phyloP scores from a whole-genome alignment of 2,113 vertebrate genomes.

The Oreocharis arfaki region DNA sequence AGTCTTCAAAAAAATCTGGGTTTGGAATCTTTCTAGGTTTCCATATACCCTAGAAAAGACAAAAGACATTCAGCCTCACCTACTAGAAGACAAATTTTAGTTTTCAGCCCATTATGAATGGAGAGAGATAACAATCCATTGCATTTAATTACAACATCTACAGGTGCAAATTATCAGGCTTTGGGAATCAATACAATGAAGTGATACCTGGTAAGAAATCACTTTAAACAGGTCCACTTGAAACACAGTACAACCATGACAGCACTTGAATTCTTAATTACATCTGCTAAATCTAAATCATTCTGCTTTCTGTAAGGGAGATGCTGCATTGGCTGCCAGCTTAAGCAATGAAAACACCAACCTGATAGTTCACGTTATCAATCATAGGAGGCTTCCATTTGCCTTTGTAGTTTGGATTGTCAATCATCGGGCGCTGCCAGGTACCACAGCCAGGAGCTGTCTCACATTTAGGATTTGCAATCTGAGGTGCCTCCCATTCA shows the following conservation, averaged over 20 bases:
- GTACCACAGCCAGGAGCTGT: conserved; percentile 88
- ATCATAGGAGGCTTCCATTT: conserved; percentile 98
- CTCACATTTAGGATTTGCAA: conserved; percentile 92
- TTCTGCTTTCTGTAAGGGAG: background rate
- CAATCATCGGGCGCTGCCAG: conserved; percentile 91
- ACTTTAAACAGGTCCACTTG: background rate
- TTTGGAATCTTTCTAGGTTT: conserved; percentile 95
- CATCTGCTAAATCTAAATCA: background rate
- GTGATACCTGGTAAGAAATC: background rate
- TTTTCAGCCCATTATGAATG: background rate
- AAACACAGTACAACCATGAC: background rate
- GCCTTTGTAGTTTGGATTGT: conserved; percentile 96
- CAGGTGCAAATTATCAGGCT: background rate
- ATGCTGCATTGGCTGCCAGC: background rate
- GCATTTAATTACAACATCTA: background rate
- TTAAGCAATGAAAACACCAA: conserved; percentile 51
- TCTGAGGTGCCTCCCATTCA: conserved; percentile 96
- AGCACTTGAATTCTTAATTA: background rate
- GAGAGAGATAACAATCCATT: background rate
- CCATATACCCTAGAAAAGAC: conserved; percentile 86
- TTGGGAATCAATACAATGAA: background rate
- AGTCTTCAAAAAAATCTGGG: conserved; percentile 94
- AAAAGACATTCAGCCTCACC: background rate
- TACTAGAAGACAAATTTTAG: background rate
- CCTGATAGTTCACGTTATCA: conserved; percentile 98